phyloP scores from a whole-genome alignment of 2,888 invertebrate species.

The Drosophila meridionalis region DNA sequence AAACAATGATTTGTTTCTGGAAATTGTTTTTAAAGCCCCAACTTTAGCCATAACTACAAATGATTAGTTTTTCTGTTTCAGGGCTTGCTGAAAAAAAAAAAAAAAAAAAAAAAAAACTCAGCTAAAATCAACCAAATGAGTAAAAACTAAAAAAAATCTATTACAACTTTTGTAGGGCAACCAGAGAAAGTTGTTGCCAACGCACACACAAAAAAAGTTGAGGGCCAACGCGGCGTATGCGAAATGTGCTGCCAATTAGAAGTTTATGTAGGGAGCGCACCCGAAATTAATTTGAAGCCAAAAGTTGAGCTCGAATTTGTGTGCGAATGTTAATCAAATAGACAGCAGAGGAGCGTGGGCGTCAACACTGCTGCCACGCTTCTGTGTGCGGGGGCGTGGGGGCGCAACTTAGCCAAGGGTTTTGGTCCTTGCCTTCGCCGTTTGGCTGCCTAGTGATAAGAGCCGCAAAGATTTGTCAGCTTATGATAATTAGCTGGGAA shows the following conservation, averaged over 20 bases:
- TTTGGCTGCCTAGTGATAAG: slow-evolving; percentile 51
- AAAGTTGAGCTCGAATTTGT: slow-evolving; percentile 67
- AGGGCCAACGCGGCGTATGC: slow-evolving; percentile 32
- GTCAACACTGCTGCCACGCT: not conserved
- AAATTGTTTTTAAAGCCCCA: slow-evolving; percentile 44
- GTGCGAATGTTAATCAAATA: slow-evolving; percentile 74
- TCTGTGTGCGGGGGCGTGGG: not conserved
- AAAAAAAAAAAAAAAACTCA: slow-evolving; percentile 5
- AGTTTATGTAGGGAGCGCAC: slow-evolving; percentile 63
- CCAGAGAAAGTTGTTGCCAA: slow-evolving; percentile 34
- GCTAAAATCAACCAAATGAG: slow-evolving; percentile 63
- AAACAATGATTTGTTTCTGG: slow-evolving; percentile 46
- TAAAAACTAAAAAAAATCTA: slow-evolving; percentile 75
- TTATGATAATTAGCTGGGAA: slow-evolving; percentile 71
- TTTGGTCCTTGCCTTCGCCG: slow-evolving; percentile 44
- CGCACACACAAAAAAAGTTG: slow-evolving; percentile 27
- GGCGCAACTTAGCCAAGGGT: slow-evolving; percentile 27
- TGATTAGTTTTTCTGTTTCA: slow-evolving; percentile 61
- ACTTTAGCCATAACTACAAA: slow-evolving; percentile 65
- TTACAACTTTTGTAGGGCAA: slow-evolving; percentile 69
- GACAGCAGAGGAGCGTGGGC: slow-evolving; percentile 22
- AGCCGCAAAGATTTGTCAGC: slow-evolving; percentile 62
- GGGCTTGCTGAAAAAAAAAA: not conserved
- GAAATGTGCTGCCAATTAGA: slow-evolving; percentile 77
- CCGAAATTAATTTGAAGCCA: slow-evolving; percentile 67